Base-by-base conservation (phyloP, 2,888 invertebrate species). In the Andrena trimmerana region DNA sequence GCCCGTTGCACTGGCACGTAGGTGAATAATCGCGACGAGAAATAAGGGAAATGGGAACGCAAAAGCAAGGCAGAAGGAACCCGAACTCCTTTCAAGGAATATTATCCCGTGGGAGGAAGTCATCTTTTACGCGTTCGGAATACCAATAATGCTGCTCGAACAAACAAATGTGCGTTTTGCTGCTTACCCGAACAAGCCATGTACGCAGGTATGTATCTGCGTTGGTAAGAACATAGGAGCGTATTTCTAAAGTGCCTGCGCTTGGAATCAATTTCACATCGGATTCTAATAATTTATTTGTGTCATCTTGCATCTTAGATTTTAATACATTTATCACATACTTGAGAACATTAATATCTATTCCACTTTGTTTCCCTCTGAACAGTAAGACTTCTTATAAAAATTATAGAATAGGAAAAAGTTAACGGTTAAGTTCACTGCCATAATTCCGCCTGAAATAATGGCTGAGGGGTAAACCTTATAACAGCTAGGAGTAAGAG, bases 371-470 rank as follows among this genome's bases (percentile, higher is more conserved):
- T n/a, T 50, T 48, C 50, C 13, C 13, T 71, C 13, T 13, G 1
- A 13, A 10, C 10, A 6, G 69, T 97, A 97, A 85, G 95, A 95
- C 66, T 95, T 94, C 80, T 93, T 94, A 86, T 96, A 97, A 91
- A 97, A 97, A 72, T 96, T 94, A 77, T 95, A 96, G 90, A 97
- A 97, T 94, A 97, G 95, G 89, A 96, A 95, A 87, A 96, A 96
- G 42, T 97, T 96, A 66, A 96, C 93, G 50, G 94, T 68, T 4
- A 97, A 94, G 85, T 96, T 96, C 0, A 95, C 93, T 54, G 96
- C 93, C 90, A 95, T 96, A 2, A 65, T 0, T 0, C 0, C 0
- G 1, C n/a, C 42, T 4, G 33, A 10, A 2, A 59, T 1, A 16
- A 8, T 42, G 2, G 29, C 2, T 0, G 5, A 2, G 4, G 13